Evolutionary conservation across 2,888 invertebrate genomes (phyloP), one percentile per base, ranked within the genome.

Genomic region (Rhogogaster chlorosoma): DNA sequence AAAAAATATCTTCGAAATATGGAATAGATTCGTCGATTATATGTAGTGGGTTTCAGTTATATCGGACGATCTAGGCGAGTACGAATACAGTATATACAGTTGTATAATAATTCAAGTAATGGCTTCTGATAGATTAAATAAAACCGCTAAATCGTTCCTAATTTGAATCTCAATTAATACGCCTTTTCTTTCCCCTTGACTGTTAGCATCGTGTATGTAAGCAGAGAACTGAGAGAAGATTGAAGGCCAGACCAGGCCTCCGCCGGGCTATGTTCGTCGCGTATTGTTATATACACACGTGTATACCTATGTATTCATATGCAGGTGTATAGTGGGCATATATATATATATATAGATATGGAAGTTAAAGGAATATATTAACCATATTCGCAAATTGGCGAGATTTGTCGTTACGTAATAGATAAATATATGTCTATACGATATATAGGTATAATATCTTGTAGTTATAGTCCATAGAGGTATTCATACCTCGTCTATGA

Each of bases 121-220:
- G 61, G 9, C 4, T 22, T 26, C 26, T 26, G n/a, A 61, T 61
- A 53, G 53, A 53, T 53, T n/a, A 53, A 53, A 53, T 53, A 53
- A 53, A 53, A 53, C 53, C 61, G 61, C 26, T 61, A 26, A 61
- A 61, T 61, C 61, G 61, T 61, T 61, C 61, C 26, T 61, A 61
- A 71, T 71, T 71, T 36, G 36, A 71, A 22, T 38, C 29, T 32
- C 70, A 71, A 71, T 71, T 71, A 38, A 71, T 36, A 71, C 36
- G 70, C 70, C 70, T 71, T 71, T 38, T 71, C 70, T 36, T 71
- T 71, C 32, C 70, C 70, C 70, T 71, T 71, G 70, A 71, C 70
- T 12, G 2, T 1, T n/a, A 38, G 22, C 18, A n/a, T 57, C 57
- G 18, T 7, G 9, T 61, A 53, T 53, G 53, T 5, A 53, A 53